Base-by-base conservation (phyloP, 2,888 invertebrate species). In the Drosophila tanythrix region DNA sequence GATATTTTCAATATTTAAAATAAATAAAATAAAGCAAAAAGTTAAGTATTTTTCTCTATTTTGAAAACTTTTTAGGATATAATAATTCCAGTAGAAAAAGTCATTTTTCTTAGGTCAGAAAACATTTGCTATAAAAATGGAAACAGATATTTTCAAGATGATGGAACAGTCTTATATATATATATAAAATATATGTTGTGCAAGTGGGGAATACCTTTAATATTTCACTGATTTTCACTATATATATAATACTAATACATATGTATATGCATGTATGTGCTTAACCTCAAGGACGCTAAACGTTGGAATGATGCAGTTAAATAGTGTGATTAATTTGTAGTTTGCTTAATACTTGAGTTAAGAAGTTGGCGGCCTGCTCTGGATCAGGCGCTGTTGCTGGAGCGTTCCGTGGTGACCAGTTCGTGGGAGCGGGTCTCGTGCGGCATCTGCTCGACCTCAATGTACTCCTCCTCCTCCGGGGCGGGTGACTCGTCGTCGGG, bases 391-490 rank as follows among this genome's bases (percentile, higher is more conserved):
- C 86, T 89, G 55, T 76, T 88, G 65, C 88, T 89, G 46, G 83
- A 75, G 18, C 90, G 88, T 33, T 88, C 89, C 36, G 85, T 29
- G 4, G 31, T 11, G 1, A 58, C 46, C 2, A 78, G 31, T 8
- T 84, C 82, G 2, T 50, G 61, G 57, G 81, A 29, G 36, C 78
- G 74, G 21, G 76, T 73, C 64, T 77, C 65, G 5, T 90, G 92
- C 8, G 91, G 88, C 38, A 93, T 85, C 53, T 93, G 92, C 70
- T 93, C 93, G 7, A 93, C 93, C 59, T 93, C 93, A 38, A 93
- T 93, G 62, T 93, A 93, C 62, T 93, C 93, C 68, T 93, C 93
- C 3, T 93, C 93, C 2, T 93, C 93, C 3, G 84, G 92, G 8
- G 69, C 68, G 13, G 79, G 71, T 67, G 15, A 56, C 13, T 56